A percentile compares a stretch with the other conserved stretches of the same genome.
phyloP scores from a whole-genome alignment of 2,113 vertebrate genomes.

The Campylomormyrus tamandua region DNA sequence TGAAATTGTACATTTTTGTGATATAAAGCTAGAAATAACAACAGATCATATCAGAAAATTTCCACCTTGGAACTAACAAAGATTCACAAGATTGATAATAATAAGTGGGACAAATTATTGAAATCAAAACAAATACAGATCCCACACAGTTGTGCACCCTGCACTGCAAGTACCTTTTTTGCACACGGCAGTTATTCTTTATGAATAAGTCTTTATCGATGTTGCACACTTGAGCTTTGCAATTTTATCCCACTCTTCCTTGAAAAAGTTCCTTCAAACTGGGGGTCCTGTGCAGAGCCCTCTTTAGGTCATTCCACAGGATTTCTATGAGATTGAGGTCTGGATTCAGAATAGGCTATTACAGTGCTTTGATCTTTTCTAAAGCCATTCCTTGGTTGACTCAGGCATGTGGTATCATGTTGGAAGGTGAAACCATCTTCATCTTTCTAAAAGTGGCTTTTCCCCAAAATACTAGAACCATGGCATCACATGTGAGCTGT shows the following conservation, averaged over 20 bases:
- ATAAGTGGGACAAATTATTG: neutral
- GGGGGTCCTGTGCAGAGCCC: neutral
- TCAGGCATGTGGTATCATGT: neutral
- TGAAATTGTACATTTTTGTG: neutral
- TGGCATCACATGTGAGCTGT: too few relatives aligned
- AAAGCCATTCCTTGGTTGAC: neutral
- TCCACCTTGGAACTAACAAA: neutral
- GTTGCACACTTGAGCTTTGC: neutral
- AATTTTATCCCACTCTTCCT: neutral
- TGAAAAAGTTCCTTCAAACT: neutral
- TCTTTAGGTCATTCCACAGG: neutral
- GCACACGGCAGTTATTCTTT: neutral
- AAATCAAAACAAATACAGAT: neutral
- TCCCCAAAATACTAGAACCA: neutral
- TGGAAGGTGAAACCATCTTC: neutral
- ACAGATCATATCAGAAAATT: neutral
- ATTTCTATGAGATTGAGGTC: neutral
- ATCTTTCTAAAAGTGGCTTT: neutral
- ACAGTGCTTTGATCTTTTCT: neutral
- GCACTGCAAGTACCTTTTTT: neutral
- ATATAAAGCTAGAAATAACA: neutral
- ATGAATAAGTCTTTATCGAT: neutral
- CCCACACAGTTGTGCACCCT: neutral
- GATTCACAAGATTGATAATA: neutral
- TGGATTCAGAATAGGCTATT: neutral